A percentile compares a stretch with the other conserved stretches of the same genome.
These are phyloP conservation scores for Polyploca ridens DNA, from an alignment of 2,888 invertebrate genomes.

Conservation along the genomic window DNA sequence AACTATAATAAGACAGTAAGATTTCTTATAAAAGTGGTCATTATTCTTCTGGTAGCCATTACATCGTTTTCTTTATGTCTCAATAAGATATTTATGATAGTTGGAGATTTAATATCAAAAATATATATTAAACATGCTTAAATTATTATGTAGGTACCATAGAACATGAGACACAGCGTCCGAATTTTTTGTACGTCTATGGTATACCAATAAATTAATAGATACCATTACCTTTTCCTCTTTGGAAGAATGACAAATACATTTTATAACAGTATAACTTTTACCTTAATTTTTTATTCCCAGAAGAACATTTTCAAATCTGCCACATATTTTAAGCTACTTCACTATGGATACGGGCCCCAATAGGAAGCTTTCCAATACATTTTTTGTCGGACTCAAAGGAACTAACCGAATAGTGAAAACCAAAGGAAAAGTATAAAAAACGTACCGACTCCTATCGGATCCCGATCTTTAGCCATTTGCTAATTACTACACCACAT, in stretches of 20 bases:
- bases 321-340: neutral
- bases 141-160: too few relatives aligned
- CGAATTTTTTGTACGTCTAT: too few relatives aligned
- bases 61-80: constrained; percentile 52
- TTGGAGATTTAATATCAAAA: constrained; percentile 36
- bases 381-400: constrained; percentile 24
- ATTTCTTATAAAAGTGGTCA: neutral
- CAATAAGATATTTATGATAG: constrained; percentile 61
- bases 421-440: constrained; percentile 32
- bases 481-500: constrained; percentile 71
- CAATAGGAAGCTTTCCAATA: constrained; percentile 3
- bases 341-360: neutral
- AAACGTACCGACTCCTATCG: constrained; percentile 17
- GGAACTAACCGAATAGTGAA: constrained; percentile 43
- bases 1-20: constrained; percentile 8
- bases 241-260: too few relatives aligned
- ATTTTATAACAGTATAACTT: constrained; percentile 8
- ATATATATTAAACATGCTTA: constrained; percentile 31
- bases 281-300: too few relatives aligned
- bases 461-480: constrained; percentile 67
- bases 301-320: neutral
- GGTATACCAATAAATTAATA: too few relatives aligned
- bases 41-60: neutral
- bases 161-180: too few relatives aligned
- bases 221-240: too few relatives aligned